Percentiles rank a stretch among this genome's conserved stretches.
These are phyloP conservation scores for Eutolmus rufibarbis DNA, from an alignment of 2,888 invertebrate genomes.

Conservation along the genomic window DNA sequence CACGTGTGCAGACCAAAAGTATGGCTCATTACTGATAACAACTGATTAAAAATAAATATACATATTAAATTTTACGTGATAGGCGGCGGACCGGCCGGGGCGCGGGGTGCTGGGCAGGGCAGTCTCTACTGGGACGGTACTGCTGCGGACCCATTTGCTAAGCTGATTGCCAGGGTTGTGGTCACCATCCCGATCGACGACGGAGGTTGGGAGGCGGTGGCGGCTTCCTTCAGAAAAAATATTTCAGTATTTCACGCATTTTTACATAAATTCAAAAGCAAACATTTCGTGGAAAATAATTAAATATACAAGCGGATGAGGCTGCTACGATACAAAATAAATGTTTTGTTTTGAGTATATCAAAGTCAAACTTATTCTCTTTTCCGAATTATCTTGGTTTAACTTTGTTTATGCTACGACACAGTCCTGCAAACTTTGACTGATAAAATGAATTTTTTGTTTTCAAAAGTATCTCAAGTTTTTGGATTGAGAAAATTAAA, in stretches of 20 bases:
- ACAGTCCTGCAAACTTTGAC: no score
- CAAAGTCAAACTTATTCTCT: not conserved
- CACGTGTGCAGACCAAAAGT: not conserved
- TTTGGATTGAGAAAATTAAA: no score
- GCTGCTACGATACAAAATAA: not conserved
- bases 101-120: not conserved
- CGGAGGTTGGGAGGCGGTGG: conserved; percentile 48
- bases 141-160: conserved; percentile 55
- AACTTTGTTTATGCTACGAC: not conserved
- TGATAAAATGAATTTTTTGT: no score
- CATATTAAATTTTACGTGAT: conserved; percentile 26
- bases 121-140: conserved; percentile 50
- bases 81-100: not conserved
- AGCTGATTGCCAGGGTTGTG: conserved; percentile 57
- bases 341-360: not conserved
- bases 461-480: no score
- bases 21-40: conserved; percentile 8
- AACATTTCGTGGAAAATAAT: not conserved
- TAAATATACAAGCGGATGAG: not conserved
- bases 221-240: conserved; percentile 46
- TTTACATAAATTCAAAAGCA: not conserved
- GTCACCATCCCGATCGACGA: conserved; percentile 55
- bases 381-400: not conserved
- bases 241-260: not conserved
- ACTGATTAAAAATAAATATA: conserved; percentile 11